Evolutionary conservation across 2,113 vertebrate genomes (phyloP).

Genomic region (Podarcis muralis): DNA sequence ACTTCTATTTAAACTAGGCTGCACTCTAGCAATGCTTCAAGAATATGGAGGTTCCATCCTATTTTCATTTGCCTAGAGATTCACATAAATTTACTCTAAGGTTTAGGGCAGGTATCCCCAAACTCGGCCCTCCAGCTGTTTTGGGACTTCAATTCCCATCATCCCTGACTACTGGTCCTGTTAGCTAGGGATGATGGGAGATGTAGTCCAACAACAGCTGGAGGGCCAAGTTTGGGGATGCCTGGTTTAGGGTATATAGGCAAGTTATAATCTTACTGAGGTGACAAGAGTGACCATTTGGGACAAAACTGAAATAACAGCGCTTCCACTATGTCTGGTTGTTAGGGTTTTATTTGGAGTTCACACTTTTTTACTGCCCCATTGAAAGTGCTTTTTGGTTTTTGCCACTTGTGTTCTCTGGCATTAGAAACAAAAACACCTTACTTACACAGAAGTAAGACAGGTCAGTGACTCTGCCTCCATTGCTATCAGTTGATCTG

Average conservation of each 20-base stretch:
- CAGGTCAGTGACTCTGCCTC: neutral
- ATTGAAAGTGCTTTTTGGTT: neutral
- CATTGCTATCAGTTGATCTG: neutral
- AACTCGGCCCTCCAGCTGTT: too few species aligned
- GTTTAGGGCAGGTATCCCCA: neutral
- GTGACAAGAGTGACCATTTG: neutral
- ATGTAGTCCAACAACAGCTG: too few species aligned
- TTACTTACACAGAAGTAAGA: neutral
- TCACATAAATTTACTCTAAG: neutral
- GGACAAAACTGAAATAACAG: neutral
- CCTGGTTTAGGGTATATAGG: neutral
- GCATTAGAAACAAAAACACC: neutral
- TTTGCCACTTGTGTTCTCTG: neutral
- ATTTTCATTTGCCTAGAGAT: neutral
- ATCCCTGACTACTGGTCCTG: too few species aligned
- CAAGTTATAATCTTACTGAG: neutral
- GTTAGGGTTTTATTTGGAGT: neutral
- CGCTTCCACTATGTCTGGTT: neutral
- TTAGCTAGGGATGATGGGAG: too few species aligned
- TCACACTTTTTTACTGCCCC: neutral
- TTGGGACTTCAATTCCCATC: too few species aligned
- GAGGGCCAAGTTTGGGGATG: too few species aligned
- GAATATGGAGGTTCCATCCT: neutral
- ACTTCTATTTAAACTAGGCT: neutral
- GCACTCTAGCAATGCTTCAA: neutral